Conservation (phyloP, 2,888 invertebrate genomes). For the Aleiodes alternator region DNA sequence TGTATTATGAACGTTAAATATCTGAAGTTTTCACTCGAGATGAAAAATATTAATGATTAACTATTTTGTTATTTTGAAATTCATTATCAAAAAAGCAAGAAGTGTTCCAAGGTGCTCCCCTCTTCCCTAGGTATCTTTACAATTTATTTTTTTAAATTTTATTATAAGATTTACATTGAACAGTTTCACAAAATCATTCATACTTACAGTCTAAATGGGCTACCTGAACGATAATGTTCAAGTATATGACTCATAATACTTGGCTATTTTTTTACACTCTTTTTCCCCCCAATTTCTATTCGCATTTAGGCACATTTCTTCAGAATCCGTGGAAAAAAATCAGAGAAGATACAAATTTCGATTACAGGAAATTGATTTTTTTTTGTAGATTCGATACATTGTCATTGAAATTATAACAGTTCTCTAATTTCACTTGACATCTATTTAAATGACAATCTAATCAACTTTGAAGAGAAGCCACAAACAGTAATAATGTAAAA, state of each 20-base stretch:
- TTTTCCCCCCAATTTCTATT: slow-evolving; percentile 49
- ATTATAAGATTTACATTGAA: slow-evolving; percentile 14
- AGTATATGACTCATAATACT: slow-evolving; percentile 2
- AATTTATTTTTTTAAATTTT: neutral
- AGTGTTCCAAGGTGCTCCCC: no score
- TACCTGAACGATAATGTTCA: slow-evolving; percentile 19
- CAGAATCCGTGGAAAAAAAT: slow-evolving; percentile 3
- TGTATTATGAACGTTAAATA: no score
- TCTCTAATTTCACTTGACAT: slow-evolving; percentile 35
- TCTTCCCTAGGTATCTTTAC: neutral
- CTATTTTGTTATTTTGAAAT: no score
- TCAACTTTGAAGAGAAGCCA: neutral
- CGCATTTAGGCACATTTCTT: slow-evolving; percentile 62
- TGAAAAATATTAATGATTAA: no score
- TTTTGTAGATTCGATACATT: slow-evolving; percentile 33
- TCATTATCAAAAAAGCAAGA: no score
- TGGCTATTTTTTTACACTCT: slow-evolving; percentile 32
- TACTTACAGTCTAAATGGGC: neutral
- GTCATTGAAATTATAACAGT: slow-evolving; percentile 42
- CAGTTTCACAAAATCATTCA: slow-evolving; percentile 27
- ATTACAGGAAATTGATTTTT: neutral
- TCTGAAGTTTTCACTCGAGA: no score
- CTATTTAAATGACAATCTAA: neutral
- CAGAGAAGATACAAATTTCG: neutral
- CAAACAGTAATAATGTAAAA: neutral